A percentile compares a stretch with the other conserved stretches of the same genome.
Evolutionary conservation across 2,113 vertebrate species (phyloP).

Genomic region (Chascanopsetta lugubris): DNA sequence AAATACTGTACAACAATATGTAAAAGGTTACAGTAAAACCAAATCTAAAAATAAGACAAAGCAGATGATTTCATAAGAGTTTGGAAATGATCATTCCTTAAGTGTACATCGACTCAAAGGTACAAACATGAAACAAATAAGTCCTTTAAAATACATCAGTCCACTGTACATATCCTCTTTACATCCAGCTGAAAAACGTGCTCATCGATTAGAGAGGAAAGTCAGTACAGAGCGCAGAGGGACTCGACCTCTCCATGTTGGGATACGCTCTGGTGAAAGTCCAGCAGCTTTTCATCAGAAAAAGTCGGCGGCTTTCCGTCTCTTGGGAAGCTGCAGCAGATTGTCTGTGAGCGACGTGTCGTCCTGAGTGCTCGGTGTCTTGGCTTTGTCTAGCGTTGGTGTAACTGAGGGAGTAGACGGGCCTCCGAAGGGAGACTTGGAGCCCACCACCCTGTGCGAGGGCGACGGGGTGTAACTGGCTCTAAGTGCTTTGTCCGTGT

Average conservation of each 20-base stretch:
- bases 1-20: too few species aligned
- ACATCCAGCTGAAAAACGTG: constrained; percentile 8
- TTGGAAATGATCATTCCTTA: not conserved
- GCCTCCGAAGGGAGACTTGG: constrained; percentile 87
- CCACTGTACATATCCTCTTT: constrained; percentile 14
- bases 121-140: constrained; percentile 17
- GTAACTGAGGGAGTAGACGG: constrained; percentile 83
- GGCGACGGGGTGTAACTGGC: constrained; percentile 98
- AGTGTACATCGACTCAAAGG: not conserved
- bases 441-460: constrained; percentile 78
- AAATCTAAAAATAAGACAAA: not conserved
- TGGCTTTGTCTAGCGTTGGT: constrained; percentile 81
- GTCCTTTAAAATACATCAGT: constrained; percentile 3
- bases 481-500: constrained; percentile 94
- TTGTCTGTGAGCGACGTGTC: constrained; percentile 95
- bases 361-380: constrained; percentile 88
- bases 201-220: constrained; percentile 4
- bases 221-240: too few species aligned
- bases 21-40: not conserved
- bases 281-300: constrained; percentile 71
- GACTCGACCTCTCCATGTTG: too few species aligned
- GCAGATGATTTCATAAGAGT: constrained; percentile 1
- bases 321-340: constrained; percentile 93
- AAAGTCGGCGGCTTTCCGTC: constrained; percentile 89
- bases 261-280: constrained; percentile 26